A percentile compares a stretch with the other conserved stretches of the same genome.
phyloP scores from a whole-genome alignment of 2,888 invertebrate genomes.

The Falcaria lacertinaria region DNA sequence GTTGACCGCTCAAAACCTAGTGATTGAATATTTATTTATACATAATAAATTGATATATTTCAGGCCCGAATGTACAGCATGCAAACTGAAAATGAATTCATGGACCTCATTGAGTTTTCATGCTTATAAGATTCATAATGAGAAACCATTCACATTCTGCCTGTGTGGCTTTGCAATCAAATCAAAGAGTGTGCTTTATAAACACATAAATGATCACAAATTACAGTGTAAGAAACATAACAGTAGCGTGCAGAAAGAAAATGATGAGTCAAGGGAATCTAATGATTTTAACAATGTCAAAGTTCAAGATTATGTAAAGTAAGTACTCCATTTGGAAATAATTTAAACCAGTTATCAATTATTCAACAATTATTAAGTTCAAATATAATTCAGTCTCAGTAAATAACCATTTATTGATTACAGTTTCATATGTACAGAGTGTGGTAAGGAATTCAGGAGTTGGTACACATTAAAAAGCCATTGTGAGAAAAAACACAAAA shows the following conservation, averaged over 20 bases:
- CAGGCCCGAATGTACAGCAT: constrained; percentile 57
- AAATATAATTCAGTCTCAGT: too few species aligned
- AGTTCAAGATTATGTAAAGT: constrained; percentile 65
- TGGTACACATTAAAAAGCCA: constrained; percentile 72
- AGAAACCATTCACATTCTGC: constrained; percentile 52
- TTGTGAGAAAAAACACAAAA: constrained; percentile 50
- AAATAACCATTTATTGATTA: constrained; percentile 8
- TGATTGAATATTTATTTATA: background rate
- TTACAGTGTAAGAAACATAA: constrained; percentile 47
- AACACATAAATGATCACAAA: constrained; percentile 64
- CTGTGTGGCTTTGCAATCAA: constrained; percentile 59
- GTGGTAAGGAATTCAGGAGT: constrained; percentile 60
- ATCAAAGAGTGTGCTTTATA: constrained; percentile 64
- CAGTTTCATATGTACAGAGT: constrained; percentile 67
- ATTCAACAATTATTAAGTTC: too few species aligned
- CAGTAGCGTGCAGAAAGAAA: constrained; percentile 30
- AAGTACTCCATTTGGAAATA: constrained; percentile 20
- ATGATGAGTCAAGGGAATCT: constrained; percentile 41
- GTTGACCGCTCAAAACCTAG: too few species aligned
- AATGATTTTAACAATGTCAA: constrained; percentile 30
- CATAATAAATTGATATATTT: constrained; percentile 15
- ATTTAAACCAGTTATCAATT: too few species aligned
- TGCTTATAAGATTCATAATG: constrained; percentile 49
- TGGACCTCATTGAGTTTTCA: constrained; percentile 54
- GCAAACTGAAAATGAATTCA: constrained; percentile 48